These are phyloP conservation scores for Zaprionus ornatus DNA, from an alignment of 1,140 invertebrate genomes.

Conservation along the genomic window DNA sequence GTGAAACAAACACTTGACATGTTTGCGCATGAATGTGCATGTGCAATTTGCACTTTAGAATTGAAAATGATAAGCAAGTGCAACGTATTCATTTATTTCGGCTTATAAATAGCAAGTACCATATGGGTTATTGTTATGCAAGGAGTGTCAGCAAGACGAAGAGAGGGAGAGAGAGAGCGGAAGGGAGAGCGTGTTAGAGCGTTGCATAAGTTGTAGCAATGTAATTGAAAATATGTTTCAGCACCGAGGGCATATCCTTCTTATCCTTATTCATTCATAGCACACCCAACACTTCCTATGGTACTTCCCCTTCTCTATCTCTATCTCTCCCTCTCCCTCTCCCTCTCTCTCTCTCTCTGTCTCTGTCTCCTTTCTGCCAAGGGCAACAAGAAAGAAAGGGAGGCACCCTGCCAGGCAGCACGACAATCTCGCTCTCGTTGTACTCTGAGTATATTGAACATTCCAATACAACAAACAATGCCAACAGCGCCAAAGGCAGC, in stretches of 20 bases:
- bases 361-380: constrained; percentile 9
- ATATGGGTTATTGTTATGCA: constrained; percentile 53
- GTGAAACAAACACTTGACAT: constrained; percentile 20
- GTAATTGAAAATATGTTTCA: constrained; percentile 53
- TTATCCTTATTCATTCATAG: constrained; percentile 23
- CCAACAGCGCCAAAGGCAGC: constrained; percentile 31
- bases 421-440: constrained; percentile 12
- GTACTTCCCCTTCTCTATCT: not conserved
- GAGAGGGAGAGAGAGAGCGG: not conserved
- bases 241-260: constrained; percentile 19
- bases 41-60: constrained; percentile 23
- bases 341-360: not conserved
- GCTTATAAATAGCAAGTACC: constrained; percentile 40
- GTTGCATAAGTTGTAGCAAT: constrained; percentile 40
- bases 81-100: constrained; percentile 23
- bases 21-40: constrained; percentile 1
- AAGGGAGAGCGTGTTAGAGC: not conserved
- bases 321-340: not conserved
- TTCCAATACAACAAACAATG: constrained; percentile 54
- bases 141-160: not conserved
- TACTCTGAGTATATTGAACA: constrained; percentile 47
- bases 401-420: constrained; percentile 8
- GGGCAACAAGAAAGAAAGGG: not conserved
- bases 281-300: constrained; percentile 3
- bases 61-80: constrained; percentile 14